Conservation (phyloP, 2,113 vertebrate genomes). For the Xiphias gladius region DNA sequence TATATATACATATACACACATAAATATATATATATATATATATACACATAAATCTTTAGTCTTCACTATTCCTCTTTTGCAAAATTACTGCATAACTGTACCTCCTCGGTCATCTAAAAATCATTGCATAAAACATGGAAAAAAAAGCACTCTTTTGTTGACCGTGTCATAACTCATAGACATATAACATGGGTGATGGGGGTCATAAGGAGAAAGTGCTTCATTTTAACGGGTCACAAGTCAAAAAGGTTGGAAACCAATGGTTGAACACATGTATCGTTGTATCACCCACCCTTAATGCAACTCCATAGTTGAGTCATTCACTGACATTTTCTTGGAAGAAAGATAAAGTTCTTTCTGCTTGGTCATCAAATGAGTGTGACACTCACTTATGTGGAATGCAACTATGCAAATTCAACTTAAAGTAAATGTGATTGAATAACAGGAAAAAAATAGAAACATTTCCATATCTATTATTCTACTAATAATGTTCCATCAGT, state of each 20-base stretch:
- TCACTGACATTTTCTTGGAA: conserved; percentile 12
- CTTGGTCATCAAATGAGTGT: conserved; percentile 17
- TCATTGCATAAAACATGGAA: not conserved
- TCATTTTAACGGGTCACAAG: not conserved
- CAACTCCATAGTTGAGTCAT: conserved; percentile 1
- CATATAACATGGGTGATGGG: too few relatives aligned
- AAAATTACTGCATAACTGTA: not conserved
- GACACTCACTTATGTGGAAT: conserved; percentile 26
- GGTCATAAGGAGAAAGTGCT: not conserved
- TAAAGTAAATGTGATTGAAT: conserved; percentile 43
- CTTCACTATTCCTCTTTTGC: not conserved
- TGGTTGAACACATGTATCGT: not conserved
- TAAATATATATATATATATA: too few relatives aligned
- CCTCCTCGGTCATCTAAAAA: not conserved
- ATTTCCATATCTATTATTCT: not conserved
- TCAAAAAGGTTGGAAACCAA: not conserved
- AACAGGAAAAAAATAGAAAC: not conserved
- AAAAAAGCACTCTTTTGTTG: not conserved
- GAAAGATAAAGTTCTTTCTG: conserved; percentile 12
- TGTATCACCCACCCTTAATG: not conserved
- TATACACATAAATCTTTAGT: too few relatives aligned
- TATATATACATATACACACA: too few relatives aligned
- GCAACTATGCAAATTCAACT: conserved; percentile 32
- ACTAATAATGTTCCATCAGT: conserved; percentile 11
- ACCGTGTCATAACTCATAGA: too few relatives aligned